These are phyloP conservation scores for Falco rusticolus DNA, from an alignment of 2,797 vertebrate species.

Conservation along the genomic window DNA sequence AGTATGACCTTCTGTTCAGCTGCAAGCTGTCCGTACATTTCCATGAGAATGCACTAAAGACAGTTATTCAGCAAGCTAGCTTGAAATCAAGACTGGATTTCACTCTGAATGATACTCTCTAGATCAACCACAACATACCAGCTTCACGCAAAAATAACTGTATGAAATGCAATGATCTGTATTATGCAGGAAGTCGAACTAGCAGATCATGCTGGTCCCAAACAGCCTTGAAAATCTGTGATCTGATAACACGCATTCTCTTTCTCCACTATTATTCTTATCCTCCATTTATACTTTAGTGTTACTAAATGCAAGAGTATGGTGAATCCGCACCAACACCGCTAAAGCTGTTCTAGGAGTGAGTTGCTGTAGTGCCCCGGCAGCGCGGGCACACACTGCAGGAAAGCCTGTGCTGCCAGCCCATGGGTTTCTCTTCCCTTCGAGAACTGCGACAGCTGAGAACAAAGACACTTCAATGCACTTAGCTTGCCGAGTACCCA, in stretches of 20 bases:
- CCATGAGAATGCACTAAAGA: background rate
- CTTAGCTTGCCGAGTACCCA: background rate
- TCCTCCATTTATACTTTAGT: background rate
- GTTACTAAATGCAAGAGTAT: background rate
- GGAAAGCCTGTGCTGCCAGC: conserved; percentile 63
- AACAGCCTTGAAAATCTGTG: background rate
- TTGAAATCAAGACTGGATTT: conserved; percentile 4
- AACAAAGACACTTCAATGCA: background rate
- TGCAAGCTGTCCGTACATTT: background rate
- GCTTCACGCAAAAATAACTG: background rate
- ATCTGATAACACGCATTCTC: background rate
- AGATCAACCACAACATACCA: background rate
- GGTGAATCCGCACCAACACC: background rate
- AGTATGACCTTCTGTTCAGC: background rate
- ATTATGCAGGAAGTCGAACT: background rate
- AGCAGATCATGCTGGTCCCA: background rate
- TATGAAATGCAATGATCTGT: background rate
- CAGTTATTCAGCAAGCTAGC: background rate
- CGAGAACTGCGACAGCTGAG: background rate
- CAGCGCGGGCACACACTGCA: background rate
- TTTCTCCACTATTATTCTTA: background rate
- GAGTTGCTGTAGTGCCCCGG: background rate
- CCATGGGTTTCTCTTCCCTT: conserved; percentile 14
- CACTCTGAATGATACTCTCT: background rate
- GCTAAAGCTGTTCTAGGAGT: background rate